These are phyloP conservation scores for Cybosia mesomella DNA, from an alignment of 2,888 invertebrate species.

Conservation along the genomic window DNA sequence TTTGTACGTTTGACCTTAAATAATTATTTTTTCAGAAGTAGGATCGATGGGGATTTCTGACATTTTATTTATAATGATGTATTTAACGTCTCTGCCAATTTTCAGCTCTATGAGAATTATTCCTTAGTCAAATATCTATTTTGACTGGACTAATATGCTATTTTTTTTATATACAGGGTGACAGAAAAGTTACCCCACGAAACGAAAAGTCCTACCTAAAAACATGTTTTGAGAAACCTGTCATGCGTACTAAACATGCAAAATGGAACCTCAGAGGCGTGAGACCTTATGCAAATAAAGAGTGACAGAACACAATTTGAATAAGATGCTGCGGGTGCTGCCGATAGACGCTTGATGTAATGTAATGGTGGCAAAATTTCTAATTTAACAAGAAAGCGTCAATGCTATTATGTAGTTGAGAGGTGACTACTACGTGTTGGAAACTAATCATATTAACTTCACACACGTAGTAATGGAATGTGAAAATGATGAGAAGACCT, in stretches of 20 bases:
- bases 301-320: conserved; percentile 41
- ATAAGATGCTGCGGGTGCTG: conserved; percentile 32
- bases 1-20: too few species aligned
- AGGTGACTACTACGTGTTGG: conserved; percentile 22
- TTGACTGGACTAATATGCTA: too few species aligned
- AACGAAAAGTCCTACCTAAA: not conserved
- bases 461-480: too few species aligned
- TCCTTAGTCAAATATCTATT: too few species aligned
- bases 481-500: too few species aligned
- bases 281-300: conserved; percentile 8
- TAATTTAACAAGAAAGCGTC: conserved; percentile 34
- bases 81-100: too few species aligned
- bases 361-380: conserved; percentile 32
- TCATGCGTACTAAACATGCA: conserved; percentile 23
- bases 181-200: too few species aligned
- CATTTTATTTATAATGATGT: too few species aligned
- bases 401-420: conserved; percentile 27
- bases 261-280: conserved; percentile 21
- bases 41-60: too few species aligned
- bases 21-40: too few species aligned
- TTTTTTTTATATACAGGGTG: too few species aligned
- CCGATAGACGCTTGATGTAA: conserved; percentile 29
- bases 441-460: not conserved
- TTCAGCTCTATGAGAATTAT: too few species aligned
- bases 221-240: not conserved